A percentile compares a stretch with the other conserved stretches of the same genome.
Conservation (phyloP, 1,140 invertebrate genomes). For the Brevipalpus yothersi region DNA sequence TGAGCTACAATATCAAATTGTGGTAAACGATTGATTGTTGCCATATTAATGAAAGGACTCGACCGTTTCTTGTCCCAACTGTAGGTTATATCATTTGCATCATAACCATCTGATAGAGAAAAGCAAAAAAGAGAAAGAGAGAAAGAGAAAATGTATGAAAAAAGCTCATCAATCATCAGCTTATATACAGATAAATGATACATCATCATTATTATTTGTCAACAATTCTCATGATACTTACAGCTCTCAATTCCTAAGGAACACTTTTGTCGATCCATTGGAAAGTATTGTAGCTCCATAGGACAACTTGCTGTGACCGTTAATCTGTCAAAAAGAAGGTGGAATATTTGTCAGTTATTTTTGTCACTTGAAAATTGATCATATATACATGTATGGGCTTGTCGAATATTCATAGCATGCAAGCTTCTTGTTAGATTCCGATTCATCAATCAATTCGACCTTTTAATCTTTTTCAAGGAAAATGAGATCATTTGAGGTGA, state of each 20-base stretch:
- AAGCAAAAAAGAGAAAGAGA: background rate
- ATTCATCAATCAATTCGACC: slow-evolving; percentile 14
- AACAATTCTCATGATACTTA: slow-evolving; percentile 34
- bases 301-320: slow-evolving; percentile 92
- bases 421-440: too few relatives aligned
- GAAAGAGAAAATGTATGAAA: slow-evolving; percentile 1
- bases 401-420: too few relatives aligned
- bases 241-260: slow-evolving; percentile 94
- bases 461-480: too few relatives aligned
- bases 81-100: slow-evolving; percentile 69
- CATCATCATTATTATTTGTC: background rate
- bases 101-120: slow-evolving; percentile 72
- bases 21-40: too few relatives aligned
- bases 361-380: background rate
- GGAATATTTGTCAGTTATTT: background rate
- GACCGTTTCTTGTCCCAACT: slow-evolving; percentile 1
- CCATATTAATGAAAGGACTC: too few relatives aligned
- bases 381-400: too few relatives aligned
- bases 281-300: slow-evolving; percentile 91
- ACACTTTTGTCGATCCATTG: slow-evolving; percentile 87
- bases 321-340: slow-evolving; percentile 34
- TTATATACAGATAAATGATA: background rate
- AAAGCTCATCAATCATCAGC: background rate
- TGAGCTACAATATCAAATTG: too few relatives aligned
- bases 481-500: too few relatives aligned